Evolutionary conservation across 2,113 vertebrate genomes (phyloP).

Genomic region (Phylloscopus trochilus): DNA sequence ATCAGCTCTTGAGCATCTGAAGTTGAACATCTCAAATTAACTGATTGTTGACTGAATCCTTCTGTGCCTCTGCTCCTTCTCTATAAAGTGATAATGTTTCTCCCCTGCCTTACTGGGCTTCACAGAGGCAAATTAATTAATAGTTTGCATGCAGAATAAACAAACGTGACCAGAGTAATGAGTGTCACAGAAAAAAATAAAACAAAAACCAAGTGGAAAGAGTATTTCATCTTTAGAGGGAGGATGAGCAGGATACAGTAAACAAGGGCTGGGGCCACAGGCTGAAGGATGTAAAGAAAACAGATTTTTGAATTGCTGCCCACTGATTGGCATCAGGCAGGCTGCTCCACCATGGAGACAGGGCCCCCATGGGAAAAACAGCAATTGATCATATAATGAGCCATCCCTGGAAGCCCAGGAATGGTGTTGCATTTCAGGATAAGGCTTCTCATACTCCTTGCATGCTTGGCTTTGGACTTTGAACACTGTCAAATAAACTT

Average conservation of each 20-base stretch:
- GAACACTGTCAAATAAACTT: not conserved
- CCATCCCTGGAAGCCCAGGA: not conserved
- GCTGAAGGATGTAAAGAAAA: not conserved
- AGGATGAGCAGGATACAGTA: not conserved
- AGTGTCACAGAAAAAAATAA: not conserved
- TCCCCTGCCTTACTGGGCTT: not conserved
- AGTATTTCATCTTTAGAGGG: not conserved
- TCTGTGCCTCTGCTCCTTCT: not conserved
- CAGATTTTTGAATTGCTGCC: not conserved
- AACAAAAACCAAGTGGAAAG: not conserved
- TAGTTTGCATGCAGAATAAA: not conserved
- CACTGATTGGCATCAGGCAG: not conserved
- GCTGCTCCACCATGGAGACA: not conserved
- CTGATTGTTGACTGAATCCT: not conserved
- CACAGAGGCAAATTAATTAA: slow-evolving; percentile 39
- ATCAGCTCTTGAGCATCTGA: not conserved
- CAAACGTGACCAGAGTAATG: not conserved
- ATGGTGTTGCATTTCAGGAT: not conserved
- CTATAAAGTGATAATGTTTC: not conserved
- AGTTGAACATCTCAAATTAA: not conserved
- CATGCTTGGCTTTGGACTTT: not conserved
- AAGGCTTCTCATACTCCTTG: not conserved
- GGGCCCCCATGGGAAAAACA: not conserved
- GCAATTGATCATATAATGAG: not conserved
- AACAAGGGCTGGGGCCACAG: not conserved